Evolutionary conservation across 2,888 invertebrate species (phyloP).

Genomic region (Ecdyonurus torrentis): DNA sequence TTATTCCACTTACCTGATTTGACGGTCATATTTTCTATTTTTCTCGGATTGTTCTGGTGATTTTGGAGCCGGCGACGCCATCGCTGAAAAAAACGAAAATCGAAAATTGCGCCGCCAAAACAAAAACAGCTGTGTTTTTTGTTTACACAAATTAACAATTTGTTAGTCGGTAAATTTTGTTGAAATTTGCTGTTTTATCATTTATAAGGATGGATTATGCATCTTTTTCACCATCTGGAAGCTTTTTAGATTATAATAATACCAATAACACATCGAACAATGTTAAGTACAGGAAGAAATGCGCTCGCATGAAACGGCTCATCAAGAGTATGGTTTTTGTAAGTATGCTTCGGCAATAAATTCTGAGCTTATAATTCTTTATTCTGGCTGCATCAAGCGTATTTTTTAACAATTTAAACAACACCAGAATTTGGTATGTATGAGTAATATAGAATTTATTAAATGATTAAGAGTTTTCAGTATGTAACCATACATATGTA

Average conservation of each 20-base stretch:
- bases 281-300: slow-evolving; percentile 23
- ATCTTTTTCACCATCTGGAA: background rate
- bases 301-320: slow-evolving; percentile 22
- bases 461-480: no score
- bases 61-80: slow-evolving; percentile 53
- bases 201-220: background rate
- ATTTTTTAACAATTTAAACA: no score
- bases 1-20: slow-evolving; percentile 36
- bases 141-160: no score
- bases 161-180: background rate
- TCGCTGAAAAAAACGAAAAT: slow-evolving; percentile 17
- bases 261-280: slow-evolving; percentile 3
- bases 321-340: slow-evolving; percentile 27
- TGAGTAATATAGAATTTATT: no score
- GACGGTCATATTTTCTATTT: slow-evolving; percentile 63
- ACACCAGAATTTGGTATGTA: no score
- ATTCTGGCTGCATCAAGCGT: no score
- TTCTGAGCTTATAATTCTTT: no score
- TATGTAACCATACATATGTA: no score
- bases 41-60: slow-evolving; percentile 60
- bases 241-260: background rate
- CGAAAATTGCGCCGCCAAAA: background rate
- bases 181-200: background rate
- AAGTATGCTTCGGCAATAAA: no score
- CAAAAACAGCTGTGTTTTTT: background rate